These are phyloP conservation scores for Motacilla tschutschensis DNA, from an alignment of 2,113 vertebrate species.

Conservation along the genomic window DNA sequence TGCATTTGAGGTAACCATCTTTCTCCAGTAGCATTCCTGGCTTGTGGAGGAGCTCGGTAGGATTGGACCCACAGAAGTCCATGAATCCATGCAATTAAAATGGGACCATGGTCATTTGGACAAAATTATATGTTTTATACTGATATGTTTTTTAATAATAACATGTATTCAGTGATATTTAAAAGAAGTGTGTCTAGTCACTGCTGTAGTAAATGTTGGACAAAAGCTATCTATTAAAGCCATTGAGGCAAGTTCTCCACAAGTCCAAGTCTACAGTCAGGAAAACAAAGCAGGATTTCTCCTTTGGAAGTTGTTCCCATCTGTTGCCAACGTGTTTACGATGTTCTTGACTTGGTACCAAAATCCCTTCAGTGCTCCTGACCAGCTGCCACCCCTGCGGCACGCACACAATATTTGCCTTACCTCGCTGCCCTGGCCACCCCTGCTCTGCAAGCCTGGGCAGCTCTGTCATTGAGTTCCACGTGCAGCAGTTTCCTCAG, in stretches of 20 bases:
- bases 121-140: not conserved
- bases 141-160: not conserved
- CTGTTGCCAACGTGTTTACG: not conserved
- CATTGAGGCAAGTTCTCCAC: not conserved
- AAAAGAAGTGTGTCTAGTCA: not conserved
- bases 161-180: not conserved
- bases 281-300: not conserved
- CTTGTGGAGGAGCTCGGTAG: not conserved
- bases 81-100: not conserved
- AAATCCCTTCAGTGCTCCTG: not conserved
- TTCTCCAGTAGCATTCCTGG: not conserved
- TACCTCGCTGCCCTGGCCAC: not conserved
- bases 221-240: not conserved
- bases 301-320: not conserved
- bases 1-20: not conserved
- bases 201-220: not conserved
- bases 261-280: not conserved
- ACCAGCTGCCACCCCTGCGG: not conserved
- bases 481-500: not conserved
- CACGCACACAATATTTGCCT: fast-evolving
- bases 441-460: not conserved
- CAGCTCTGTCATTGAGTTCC: not conserved
- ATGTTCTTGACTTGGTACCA: not conserved
- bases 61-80: no score
- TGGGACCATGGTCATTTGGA: not conserved